Base-by-base conservation (phyloP, 2,888 invertebrate species). In the Boloria selene region DNA sequence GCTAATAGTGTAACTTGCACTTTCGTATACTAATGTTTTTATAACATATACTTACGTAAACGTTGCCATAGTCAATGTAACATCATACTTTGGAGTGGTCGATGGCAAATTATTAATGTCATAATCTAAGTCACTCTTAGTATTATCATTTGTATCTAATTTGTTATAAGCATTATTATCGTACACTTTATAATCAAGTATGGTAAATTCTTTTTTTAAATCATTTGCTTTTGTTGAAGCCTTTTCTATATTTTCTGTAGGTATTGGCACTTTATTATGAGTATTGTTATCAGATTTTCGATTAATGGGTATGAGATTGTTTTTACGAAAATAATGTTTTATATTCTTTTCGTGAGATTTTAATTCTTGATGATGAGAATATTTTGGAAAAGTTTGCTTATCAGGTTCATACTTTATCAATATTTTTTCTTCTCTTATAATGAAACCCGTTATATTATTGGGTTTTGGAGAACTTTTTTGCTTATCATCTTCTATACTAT, bases 311-410 rank as follows among this genome's bases (percentile, higher is more conserved):
- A 78, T 74, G 71, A 87, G 85, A 0, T 82, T 79, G 44, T 86
- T 82, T 65, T 88, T 83, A 31, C 85, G 85, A 55, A 83, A 88
- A 0, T 88, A 87, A 73, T 88, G 84, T 45, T 85, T 86, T 0
- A 84, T 55, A 59, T 84, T 74, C 44, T 80, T 79, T 54, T 88
- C 87, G 26, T 86, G 82, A 0, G 79, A 73, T 53, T 83, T 82
- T 0, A 75, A 73, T 0, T 84, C 82, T 67, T 81, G 80, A 0
- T 68, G 63, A 49, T 89, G 87, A 0, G 85, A 83, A 13, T 86
- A 86, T 70, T 88, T 88, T 0, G 84, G 77, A 0, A 84, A 75
- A 45, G 79, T 77, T 0, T 71, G 78, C 4, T 26, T 60, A 0
- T 61, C 66, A 0, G 83, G 81, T 3, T 80, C 75, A 18, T 82